Percentiles rank a stretch among this genome's conserved stretches.
phyloP scores from a whole-genome alignment of 1,140 invertebrate genomes.

The Platorchestia sp. region DNA sequence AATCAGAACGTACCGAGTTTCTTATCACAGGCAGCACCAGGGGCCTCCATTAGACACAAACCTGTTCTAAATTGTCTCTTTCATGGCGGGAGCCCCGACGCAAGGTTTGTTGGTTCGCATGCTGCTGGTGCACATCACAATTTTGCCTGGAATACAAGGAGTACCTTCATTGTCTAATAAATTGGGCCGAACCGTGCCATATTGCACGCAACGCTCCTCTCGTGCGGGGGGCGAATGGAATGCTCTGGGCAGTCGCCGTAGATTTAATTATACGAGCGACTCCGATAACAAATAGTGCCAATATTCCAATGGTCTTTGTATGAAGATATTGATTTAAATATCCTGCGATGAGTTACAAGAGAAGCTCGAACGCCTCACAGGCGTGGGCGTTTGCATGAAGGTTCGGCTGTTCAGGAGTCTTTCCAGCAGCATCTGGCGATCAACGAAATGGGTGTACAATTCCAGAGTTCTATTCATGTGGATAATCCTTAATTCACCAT shows the following conservation, averaged over 20 bases:
- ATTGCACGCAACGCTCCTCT: conserved; percentile 15
- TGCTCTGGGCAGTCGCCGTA: neutral
- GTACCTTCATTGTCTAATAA: conserved; percentile 44
- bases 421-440: neutral
- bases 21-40: neutral
- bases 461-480: neutral
- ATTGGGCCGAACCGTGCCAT: neutral
- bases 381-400: neutral
- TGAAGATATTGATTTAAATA: neutral
- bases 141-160: conserved; percentile 16
- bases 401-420: neutral
- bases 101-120: neutral
- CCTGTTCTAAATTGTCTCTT: neutral
- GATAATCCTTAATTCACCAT: neutral
- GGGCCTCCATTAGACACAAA: neutral
- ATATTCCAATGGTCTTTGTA: neutral
- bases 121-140: neutral
- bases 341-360: neutral
- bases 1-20: neutral
- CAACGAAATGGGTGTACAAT: neutral
- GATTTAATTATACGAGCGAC: neutral
- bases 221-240: neutral
- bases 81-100: neutral
- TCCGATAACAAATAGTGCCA: neutral
- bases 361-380: neutral